These are phyloP conservation scores for Threskiornis aethiopicus DNA, from an alignment of 2,797 vertebrate genomes.

Conservation along the genomic window DNA sequence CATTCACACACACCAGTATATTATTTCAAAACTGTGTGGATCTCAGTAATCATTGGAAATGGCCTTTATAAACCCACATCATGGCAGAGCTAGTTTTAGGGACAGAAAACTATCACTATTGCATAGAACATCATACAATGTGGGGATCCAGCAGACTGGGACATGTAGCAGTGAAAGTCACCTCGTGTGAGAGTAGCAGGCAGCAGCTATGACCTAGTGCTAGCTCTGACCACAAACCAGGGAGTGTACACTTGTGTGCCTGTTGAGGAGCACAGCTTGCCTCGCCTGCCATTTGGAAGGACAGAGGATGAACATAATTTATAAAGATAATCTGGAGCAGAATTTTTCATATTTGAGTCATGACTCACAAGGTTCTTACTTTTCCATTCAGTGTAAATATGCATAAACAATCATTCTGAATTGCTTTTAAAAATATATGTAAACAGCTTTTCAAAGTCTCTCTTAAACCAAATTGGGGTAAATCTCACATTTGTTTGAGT, in stretches of 20 bases:
- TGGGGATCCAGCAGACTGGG: not conserved
- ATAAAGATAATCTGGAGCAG: not conserved
- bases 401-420: not conserved
- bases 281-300: not conserved
- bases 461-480: constrained; percentile 12
- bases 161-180: not conserved
- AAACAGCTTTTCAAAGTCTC: constrained; percentile 18
- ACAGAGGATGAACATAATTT: not conserved
- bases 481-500: constrained; percentile 23
- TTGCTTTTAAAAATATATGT: not conserved
- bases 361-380: not conserved
- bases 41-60: not conserved
- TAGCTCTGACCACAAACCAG: not conserved
- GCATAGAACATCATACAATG: not conserved
- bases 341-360: not conserved
- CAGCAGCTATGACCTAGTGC: not conserved
- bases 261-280: not conserved
- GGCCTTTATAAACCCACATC: not conserved
- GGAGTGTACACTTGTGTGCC: not conserved
- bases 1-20: not conserved
- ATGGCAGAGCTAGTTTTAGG: not conserved
- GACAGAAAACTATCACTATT: not conserved
- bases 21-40: not conserved
- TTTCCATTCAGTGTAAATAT: not conserved
- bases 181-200: not conserved